Evolutionary conservation across 1,140 invertebrate species (phyloP).

Genomic region (Drosophila pallidifrons): DNA sequence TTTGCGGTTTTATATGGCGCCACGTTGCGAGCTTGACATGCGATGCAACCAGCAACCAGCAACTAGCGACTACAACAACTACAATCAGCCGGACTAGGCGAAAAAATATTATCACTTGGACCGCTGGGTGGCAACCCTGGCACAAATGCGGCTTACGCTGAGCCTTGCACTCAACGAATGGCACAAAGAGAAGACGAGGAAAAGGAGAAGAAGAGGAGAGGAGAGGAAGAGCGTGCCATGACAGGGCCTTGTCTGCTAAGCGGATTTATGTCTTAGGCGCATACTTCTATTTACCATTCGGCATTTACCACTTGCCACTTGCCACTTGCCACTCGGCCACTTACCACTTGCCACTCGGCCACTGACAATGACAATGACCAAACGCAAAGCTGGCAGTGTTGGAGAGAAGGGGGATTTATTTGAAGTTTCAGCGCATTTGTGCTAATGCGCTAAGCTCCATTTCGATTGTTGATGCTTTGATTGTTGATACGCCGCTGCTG

Average conservation of each 20-base stretch:
- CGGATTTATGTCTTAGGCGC: conserved; percentile 43
- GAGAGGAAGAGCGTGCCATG: not conserved
- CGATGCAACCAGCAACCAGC: too few relatives aligned
- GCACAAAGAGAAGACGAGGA: not conserved
- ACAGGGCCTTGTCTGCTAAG: conserved; percentile 19
- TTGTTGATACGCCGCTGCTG: conserved; percentile 1
- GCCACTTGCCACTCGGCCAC: not conserved
- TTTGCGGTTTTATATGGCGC: conserved; percentile 39
- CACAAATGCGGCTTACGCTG: conserved; percentile 31
- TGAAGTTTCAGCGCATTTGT: conserved; percentile 37
- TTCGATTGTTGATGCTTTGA: conserved; percentile 45
- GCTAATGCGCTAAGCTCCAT: conserved; percentile 45
- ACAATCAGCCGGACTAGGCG: too few relatives aligned
- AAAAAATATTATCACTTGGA: too few relatives aligned
- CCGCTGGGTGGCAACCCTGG: conserved; percentile 27
- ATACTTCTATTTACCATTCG: conserved; percentile 38
- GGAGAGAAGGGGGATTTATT: not conserved
- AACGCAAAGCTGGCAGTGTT: not conserved
- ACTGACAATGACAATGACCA: conserved; percentile 12
- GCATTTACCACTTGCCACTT: conserved; percentile 23
- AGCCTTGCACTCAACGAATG: conserved; percentile 2
- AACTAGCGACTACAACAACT: too few relatives aligned
- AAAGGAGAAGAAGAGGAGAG: too few relatives aligned
- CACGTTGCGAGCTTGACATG: not conserved
- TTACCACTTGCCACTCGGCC: conserved; percentile 2